These are phyloP conservation scores for Spialia ferax DNA, from an alignment of 2,888 invertebrate genomes.

Conservation along the genomic window DNA sequence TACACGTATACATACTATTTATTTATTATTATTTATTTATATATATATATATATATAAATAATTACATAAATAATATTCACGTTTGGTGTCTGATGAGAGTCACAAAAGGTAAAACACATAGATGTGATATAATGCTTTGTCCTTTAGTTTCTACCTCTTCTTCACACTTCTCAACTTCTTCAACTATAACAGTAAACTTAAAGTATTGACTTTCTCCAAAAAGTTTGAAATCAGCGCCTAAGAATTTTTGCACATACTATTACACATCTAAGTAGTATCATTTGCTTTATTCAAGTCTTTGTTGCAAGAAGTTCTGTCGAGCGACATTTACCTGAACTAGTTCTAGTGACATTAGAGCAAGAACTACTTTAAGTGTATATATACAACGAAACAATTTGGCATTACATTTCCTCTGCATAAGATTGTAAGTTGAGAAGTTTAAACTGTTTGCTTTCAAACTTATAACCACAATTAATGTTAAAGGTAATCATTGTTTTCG, in stretches of 20 bases:
- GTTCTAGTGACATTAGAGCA: neutral
- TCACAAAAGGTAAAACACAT: no score
- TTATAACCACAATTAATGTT: neutral
- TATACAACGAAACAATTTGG: neutral
- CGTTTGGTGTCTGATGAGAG: no score
- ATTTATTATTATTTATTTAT: no score
- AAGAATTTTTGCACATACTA: neutral
- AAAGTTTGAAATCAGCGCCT: no score
- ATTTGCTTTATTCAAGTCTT: neutral
- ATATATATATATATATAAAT: no score
- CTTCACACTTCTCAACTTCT: no score
- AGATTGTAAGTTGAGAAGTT: neutral
- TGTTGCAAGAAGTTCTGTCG: conserved; percentile 4
- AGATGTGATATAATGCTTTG: no score
- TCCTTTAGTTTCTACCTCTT: no score
- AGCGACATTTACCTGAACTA: neutral
- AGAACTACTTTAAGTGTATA: conserved; percentile 5
- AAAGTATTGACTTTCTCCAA: no score
- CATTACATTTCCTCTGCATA: conserved; percentile 5
- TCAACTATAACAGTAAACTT: no score
- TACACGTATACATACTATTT: no score
- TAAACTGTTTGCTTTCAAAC: neutral
- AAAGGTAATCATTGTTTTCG: neutral
- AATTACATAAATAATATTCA: no score
- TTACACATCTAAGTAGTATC: neutral